Evolutionary conservation across 2,797 vertebrate genomes (phyloP).

Genomic region (Diceros bicornis): DNA sequence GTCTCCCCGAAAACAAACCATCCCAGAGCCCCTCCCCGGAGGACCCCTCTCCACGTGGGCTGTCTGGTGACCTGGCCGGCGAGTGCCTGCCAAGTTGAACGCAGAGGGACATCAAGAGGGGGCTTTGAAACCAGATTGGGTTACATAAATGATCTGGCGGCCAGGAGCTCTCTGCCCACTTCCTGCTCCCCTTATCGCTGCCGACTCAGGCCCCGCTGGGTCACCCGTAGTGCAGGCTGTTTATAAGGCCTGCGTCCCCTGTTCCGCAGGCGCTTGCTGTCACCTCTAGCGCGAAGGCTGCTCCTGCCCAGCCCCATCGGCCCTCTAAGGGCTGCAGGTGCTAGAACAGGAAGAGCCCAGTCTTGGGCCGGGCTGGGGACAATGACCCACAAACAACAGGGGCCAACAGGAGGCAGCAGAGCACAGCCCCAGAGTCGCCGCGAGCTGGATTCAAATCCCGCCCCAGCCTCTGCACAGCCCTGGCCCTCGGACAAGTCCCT

Average conservation of each 20-base stretch:
- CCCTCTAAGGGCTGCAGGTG: too few relatives aligned
- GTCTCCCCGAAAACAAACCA: not conserved
- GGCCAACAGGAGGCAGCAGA: not conserved
- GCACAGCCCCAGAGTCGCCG: too few relatives aligned
- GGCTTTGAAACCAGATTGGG: not conserved
- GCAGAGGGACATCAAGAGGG: not conserved
- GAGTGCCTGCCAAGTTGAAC: not conserved
- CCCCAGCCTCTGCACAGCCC: not conserved
- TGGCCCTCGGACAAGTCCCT: not conserved
- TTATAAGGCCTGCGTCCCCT: slow-evolving; percentile 82
- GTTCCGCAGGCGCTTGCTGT: not conserved
- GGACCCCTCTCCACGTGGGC: not conserved
- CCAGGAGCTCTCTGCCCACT: slow-evolving; percentile 46
- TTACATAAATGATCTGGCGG: not conserved
- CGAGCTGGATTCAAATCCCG: not conserved
- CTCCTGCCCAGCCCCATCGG: too few relatives aligned
- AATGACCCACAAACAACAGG: not conserved
- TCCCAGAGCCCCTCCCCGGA: not conserved
- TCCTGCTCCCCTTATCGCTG: slow-evolving; percentile 61
- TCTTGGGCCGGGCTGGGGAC: not conserved
- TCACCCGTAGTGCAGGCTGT: slow-evolving; percentile 85
- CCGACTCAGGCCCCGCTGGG: slow-evolving; percentile 77
- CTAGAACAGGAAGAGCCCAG: not conserved
- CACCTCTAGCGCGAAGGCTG: too few relatives aligned
- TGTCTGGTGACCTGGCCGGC: not conserved